Evolutionary conservation across 2,797 vertebrate species (phyloP).

Genomic region (Rousettus madagascariensis): DNA sequence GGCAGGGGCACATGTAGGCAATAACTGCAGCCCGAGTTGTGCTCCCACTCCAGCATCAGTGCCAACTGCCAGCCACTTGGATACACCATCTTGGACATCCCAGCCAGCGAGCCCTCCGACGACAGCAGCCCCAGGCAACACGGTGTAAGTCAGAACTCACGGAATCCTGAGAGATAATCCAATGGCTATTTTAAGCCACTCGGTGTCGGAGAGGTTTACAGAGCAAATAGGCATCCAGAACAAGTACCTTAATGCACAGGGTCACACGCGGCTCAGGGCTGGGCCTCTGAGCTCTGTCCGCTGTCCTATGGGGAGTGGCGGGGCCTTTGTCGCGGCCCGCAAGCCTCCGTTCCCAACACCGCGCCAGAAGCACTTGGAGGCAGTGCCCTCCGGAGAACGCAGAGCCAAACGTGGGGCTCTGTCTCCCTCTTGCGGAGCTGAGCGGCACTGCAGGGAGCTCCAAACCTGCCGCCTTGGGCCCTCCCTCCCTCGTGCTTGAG

Average conservation of each 20-base stretch:
- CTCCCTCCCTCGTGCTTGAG: neutral
- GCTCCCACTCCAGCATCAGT: neutral
- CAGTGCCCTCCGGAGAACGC: accelerated
- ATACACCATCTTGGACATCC: accelerated
- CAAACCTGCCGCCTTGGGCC: neutral
- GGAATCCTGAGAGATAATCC: accelerated
- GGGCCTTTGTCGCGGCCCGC: neutral
- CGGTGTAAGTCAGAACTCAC: neutral
- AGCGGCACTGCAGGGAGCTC: neutral
- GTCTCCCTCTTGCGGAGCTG: neutral
- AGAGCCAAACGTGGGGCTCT: neutral
- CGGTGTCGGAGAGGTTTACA: neutral
- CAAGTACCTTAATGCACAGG: neutral
- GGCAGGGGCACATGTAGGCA: accelerated
- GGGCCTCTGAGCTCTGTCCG: neutral
- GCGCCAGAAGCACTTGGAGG: neutral
- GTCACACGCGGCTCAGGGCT: neutral
- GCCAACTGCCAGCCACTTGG: neutral
- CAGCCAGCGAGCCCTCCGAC: too few species aligned
- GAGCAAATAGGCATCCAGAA: neutral
- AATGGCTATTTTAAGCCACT: neutral
- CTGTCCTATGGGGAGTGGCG: neutral
- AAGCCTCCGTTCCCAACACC: neutral
- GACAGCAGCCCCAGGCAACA: too few species aligned
- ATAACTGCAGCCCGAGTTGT: neutral